Base-by-base conservation (phyloP, 2,113 vertebrate species). In the Coryphaenoides rupestris region DNA sequence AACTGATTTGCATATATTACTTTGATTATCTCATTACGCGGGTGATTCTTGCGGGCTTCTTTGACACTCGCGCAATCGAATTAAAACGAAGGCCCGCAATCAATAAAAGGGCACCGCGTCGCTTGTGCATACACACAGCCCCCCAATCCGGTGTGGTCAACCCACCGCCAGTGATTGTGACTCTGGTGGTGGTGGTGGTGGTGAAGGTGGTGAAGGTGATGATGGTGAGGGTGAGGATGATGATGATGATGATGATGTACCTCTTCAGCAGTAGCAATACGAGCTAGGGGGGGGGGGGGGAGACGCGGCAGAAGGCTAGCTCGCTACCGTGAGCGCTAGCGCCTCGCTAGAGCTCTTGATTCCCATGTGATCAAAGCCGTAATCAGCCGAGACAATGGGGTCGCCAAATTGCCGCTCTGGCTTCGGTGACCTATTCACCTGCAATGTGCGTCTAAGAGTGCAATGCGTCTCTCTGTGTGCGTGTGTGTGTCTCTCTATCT, bases 1-100 rank as follows among this genome's bases (percentile, higher is more conserved):
- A 92, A 94, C 95, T 98, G 93, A 97, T 98, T 96, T 98, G 95
- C 96, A 99, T 98, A 97, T 91, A 96, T 98, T 98, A 98, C 94
- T 94, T 93, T 98, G 96, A 99, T 99, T 96, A 98, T 95, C 93
- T 96, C 95, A 97, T 98, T 95, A 97, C 82, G 92, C 93, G 92
- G 95, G 96, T 93, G 93, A 94, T 94, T 94, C 94, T 95, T 94
- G 90, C 91, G 91, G 14, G 47, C 1, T 49, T 93, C 95, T 95
- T 92, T 92, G 78, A 85, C 82, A 86, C 83, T 80, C 76, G 80
- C 80, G 92, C 92, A 94, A 93, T 93, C 81, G 81, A 85, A 89
- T 89, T 89, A 85, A 84, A 86, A 89, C 84, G 65, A 82, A 81
- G 78, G 75, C 78, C 75, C 81, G 87, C 89, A 90, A 90, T 92